Conservation (phyloP, 2,888 invertebrate species). For the Callosobruchus maculatus region DNA sequence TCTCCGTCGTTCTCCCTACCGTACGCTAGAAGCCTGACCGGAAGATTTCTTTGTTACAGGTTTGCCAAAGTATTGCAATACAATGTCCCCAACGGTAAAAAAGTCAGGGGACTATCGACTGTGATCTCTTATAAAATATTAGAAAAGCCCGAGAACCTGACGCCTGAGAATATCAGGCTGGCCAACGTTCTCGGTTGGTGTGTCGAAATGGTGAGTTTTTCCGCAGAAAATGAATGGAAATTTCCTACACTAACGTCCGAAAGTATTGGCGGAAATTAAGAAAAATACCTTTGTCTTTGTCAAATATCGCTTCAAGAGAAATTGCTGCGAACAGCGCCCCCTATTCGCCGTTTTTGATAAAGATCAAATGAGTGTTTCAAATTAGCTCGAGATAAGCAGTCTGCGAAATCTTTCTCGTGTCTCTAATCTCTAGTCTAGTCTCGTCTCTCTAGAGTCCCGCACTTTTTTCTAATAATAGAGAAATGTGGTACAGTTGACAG, state of each 20-base stretch:
- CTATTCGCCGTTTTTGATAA: no score
- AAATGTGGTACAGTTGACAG: no score
- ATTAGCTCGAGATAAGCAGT: no score
- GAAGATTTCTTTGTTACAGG: slow-evolving; percentile 29
- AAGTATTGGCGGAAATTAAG: background rate
- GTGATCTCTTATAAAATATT: slow-evolving; percentile 74
- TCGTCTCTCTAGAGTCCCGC: no score
- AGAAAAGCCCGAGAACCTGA: slow-evolving; percentile 62
- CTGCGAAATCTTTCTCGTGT: no score
- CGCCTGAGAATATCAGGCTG: slow-evolving; percentile 71
- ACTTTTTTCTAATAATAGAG: no score
- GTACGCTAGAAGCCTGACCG: background rate
- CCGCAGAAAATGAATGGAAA: background rate
- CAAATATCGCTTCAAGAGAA: no score
- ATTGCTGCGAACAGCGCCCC: no score
- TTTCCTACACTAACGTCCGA: background rate
- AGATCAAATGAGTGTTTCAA: no score
- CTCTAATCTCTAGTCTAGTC: no score
- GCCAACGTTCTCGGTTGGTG: slow-evolving; percentile 92
- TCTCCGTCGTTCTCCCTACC: no score
- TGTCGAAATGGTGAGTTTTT: slow-evolving; percentile 78
- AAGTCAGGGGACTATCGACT: slow-evolving; percentile 71
- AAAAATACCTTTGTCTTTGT: no score
- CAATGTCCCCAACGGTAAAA: slow-evolving; percentile 90
- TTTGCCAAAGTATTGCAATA: slow-evolving; percentile 76